A percentile compares a stretch with the other conserved stretches of the same genome.
phyloP scores from a whole-genome alignment of 2,888 invertebrate genomes.

The Conistra vaccinii region DNA sequence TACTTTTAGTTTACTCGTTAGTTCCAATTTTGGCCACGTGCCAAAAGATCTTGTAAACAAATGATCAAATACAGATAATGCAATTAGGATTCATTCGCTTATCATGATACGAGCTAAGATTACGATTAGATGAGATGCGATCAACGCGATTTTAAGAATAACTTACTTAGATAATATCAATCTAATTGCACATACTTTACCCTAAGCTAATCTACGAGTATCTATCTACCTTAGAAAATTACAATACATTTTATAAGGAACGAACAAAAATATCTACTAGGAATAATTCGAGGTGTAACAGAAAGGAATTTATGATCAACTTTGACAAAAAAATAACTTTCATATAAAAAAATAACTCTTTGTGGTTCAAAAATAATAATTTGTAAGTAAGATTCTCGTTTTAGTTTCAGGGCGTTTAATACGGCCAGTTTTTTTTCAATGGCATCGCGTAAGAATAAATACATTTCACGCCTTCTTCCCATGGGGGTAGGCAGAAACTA shows the following conservation, averaged over 20 bases:
- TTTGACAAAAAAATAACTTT: background rate
- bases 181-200: conserved; percentile 22
- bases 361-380: conserved; percentile 1
- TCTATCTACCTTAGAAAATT: background rate
- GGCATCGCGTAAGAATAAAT: too few relatives aligned
- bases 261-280: too few relatives aligned
- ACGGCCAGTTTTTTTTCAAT: background rate
- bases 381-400: background rate
- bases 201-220: background rate
- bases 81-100: background rate
- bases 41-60: background rate
- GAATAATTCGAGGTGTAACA: background rate
- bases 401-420: background rate
- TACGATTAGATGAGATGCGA: conserved; percentile 11
- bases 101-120: conserved; percentile 11
- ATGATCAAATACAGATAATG: background rate
- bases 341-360: background rate
- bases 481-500: too few relatives aligned
- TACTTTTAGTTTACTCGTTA: too few relatives aligned
- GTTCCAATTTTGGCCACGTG: too few relatives aligned
- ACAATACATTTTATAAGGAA: background rate
- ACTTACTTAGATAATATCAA: conserved; percentile 13
- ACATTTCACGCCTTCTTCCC: too few relatives aligned
- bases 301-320: background rate
- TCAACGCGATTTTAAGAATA: conserved; percentile 6